A percentile compares a stretch with the other conserved stretches of the same genome.
phyloP scores from a whole-genome alignment of 2,113 vertebrate genomes.

The Coptodon rendalli region DNA sequence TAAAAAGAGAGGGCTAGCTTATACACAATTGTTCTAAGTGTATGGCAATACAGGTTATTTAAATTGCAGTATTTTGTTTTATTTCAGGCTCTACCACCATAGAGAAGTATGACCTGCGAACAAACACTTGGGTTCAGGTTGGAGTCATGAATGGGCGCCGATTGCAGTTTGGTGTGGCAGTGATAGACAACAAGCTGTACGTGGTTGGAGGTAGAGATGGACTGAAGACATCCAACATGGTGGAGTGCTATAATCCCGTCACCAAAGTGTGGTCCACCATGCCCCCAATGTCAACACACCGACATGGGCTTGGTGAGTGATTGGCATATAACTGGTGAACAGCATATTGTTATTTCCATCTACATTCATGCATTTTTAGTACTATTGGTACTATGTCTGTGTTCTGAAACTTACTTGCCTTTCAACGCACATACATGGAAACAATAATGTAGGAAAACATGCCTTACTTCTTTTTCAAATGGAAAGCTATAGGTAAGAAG shows the following conservation, averaged over 20 bases:
- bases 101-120: constrained; percentile 93
- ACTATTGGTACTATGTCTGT: accelerated
- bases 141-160: constrained; percentile 88
- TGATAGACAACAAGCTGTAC: constrained; percentile 93
- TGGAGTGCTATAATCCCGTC: constrained; percentile 91
- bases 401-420: neutral
- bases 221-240: constrained; percentile 92
- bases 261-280: constrained; percentile 90
- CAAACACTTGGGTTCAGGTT: constrained; percentile 89
- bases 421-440: neutral
- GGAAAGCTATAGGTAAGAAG: neutral
- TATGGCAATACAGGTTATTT: neutral
- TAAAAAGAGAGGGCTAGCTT: neutral
- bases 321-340: neutral
- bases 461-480: neutral
- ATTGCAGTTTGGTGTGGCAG: constrained; percentile 93
- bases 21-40: neutral
- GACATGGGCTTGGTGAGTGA: constrained; percentile 87
- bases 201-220: constrained; percentile 94
- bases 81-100: constrained; percentile 87
- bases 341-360: neutral
- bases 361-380: accelerated
- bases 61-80: neutral
- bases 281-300: constrained; percentile 97
- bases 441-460: neutral